Base-by-base conservation (phyloP, 2,797 vertebrate genomes). In the Manis pentadactyla region DNA sequence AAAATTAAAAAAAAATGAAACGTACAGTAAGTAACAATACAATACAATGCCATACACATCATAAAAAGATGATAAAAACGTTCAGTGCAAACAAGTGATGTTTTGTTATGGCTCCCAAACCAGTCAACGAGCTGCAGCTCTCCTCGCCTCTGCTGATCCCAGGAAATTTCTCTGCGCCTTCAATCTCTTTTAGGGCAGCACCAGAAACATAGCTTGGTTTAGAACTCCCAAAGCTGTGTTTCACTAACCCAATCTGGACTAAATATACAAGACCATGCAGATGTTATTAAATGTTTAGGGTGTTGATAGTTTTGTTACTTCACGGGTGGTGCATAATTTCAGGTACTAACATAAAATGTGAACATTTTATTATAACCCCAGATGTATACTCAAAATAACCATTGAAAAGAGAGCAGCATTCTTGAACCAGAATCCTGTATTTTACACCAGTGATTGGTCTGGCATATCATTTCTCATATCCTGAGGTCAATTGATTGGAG, bases 311-410 rank as follows among this genome's bases (percentile, higher is more conserved):
- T 93, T 88, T 86, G 83, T 75, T 88, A n/a, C 14, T 91, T 42
- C 92, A 59, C 15, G 42, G 66, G 49, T 79, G 55, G 53, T 94
- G 57, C 97, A 68, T 96, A 79, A 83, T 86, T 96, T 94, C 68
- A 89, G 25, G 18, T 75, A 55, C 92, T 93, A 85, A 66, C 53
- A 85, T 88, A 71, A n/a, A 53, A 31, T 46, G 4, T 79, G 64
- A 92, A 74, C 71, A 86, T 66, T 84, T 83, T 29, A 74, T 87
- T 85, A 83, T 71, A 93, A 63, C 37, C 53, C 21, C 37, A 61
- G 19, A 21, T 92, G n/a, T 87, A 25, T 90, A 75, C 68, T 92
- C 64, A 79, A 81, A 96, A 66, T 84, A 78, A 64, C 63, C 15
- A 3, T 57, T 63, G 46, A 42, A 31, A 39, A 39, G 37, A 79